Evolutionary conservation across 1,140 invertebrate genomes (phyloP).

Genomic region (Aphelenchoides avenae): DNA sequence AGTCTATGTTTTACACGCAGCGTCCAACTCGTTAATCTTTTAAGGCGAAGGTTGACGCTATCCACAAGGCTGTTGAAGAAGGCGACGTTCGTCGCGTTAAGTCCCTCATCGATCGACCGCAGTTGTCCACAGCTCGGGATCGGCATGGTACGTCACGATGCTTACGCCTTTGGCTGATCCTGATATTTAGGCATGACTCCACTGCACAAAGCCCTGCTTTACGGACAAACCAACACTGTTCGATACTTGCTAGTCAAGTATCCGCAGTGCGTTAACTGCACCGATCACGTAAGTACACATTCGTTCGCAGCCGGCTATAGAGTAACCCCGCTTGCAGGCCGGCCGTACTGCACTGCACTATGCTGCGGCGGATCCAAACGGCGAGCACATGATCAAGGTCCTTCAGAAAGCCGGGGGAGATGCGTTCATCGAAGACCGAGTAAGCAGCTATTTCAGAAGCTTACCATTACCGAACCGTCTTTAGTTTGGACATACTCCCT

Average conservation of each 20-base stretch:
- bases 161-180: conserved; percentile 21
- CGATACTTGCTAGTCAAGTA: conserved; percentile 72
- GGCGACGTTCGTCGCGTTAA: conserved; percentile 79
- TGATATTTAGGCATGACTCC: conserved; percentile 69
- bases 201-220: conserved; percentile 80
- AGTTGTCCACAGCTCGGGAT: conserved; percentile 80
- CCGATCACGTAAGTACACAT: no score
- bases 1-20: conserved; percentile 6
- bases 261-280: conserved; percentile 70
- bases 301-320: no score
- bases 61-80: conserved; percentile 76
- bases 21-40: conserved; percentile 45
- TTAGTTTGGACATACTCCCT: conserved; percentile 58
- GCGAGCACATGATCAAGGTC: conserved; percentile 59
- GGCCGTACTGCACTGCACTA: conserved; percentile 55
- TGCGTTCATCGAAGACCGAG: conserved; percentile 58
- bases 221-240: conserved; percentile 59
- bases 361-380: conserved; percentile 57
- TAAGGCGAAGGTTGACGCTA: conserved; percentile 78
- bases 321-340: conserved; percentile 47
- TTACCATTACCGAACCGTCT: conserved; percentile 9
- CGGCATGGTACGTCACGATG: conserved; percentile 36
- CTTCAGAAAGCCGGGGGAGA: conserved; percentile 56
- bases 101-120: conserved; percentile 77
- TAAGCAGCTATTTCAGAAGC: no score